phyloP scores from a whole-genome alignment of 1,140 invertebrate species.

The Lycorma delicatula region DNA sequence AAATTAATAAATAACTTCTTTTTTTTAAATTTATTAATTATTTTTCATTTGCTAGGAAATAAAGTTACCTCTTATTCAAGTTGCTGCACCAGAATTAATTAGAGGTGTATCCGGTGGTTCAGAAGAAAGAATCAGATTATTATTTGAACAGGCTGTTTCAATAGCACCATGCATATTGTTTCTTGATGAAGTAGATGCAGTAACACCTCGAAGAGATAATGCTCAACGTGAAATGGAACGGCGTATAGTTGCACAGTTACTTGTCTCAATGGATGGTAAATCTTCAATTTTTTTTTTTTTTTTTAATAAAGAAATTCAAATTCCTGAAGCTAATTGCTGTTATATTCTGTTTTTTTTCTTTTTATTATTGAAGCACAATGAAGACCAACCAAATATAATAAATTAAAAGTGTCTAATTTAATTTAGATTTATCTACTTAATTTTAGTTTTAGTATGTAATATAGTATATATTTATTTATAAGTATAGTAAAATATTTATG shows the following conservation, averaged over 20 bases:
- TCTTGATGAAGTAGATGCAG: constrained; percentile 89
- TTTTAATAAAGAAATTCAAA: no score
- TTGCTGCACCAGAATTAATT: constrained; percentile 84
- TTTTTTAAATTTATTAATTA: constrained; percentile 20
- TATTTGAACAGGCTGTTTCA: constrained; percentile 76
- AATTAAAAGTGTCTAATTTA: no score
- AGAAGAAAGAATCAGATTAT: constrained; percentile 81
- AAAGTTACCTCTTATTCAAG: constrained; percentile 67
- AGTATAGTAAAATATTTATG: no score
- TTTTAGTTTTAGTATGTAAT: no score
- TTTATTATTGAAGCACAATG: no score
- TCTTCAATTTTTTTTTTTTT: no score
- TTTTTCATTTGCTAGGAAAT: no score
- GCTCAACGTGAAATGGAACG: constrained; percentile 92
- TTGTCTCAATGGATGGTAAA: constrained; percentile 76
- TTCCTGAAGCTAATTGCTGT: no score
- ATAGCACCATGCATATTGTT: constrained; percentile 80
- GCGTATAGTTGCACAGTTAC: constrained; percentile 85
- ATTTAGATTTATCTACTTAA: no score
- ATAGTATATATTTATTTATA: no score
- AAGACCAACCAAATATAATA: no score
- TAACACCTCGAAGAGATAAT: constrained; percentile 75
- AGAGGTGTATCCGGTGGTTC: constrained; percentile 94
- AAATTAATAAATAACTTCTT: constrained; percentile 1
- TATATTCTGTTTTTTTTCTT: no score